Evolutionary conservation across 2,113 vertebrate genomes (phyloP).

Genomic region (Globicephala melas): DNA sequence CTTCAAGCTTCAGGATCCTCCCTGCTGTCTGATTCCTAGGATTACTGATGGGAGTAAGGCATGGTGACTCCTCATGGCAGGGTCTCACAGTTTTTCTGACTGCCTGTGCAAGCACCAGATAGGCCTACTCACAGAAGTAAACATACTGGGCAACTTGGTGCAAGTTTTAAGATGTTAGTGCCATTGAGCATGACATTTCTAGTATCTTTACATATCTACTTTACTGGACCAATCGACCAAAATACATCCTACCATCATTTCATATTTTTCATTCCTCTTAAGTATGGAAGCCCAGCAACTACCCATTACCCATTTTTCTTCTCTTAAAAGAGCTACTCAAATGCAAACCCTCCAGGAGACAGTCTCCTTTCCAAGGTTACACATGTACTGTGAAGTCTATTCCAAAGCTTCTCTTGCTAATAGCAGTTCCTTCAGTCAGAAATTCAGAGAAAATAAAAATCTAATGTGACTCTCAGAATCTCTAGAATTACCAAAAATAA

Average conservation of each 20-base stretch:
- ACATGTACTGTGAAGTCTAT: background rate
- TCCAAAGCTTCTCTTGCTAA: slow-evolving; percentile 2
- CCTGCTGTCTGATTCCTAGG: background rate
- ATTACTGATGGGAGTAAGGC: background rate
- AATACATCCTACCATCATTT: background rate
- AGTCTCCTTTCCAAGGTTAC: background rate
- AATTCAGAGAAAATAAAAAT: slow-evolving; percentile 36
- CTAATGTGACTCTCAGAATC: background rate
- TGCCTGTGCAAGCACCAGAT: background rate
- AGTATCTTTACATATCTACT: background rate
- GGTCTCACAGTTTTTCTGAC: background rate
- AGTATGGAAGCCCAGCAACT: background rate
- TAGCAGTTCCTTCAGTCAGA: slow-evolving; percentile 33
- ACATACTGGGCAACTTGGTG: background rate
- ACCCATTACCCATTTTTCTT: background rate
- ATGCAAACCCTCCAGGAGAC: background rate
- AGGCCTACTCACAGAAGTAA: background rate
- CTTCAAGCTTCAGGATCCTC: slow-evolving; percentile 13
- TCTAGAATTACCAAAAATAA: slow-evolving; percentile 1
- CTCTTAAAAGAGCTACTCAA: slow-evolving; percentile 42
- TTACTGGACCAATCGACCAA: background rate
- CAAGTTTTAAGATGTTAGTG: background rate
- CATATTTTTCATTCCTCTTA: background rate
- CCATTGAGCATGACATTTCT: background rate
- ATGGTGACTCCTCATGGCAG: background rate